Evolutionary conservation across 2,113 vertebrate genomes (phyloP).

Genomic region (Heterocephalus glaber): DNA sequence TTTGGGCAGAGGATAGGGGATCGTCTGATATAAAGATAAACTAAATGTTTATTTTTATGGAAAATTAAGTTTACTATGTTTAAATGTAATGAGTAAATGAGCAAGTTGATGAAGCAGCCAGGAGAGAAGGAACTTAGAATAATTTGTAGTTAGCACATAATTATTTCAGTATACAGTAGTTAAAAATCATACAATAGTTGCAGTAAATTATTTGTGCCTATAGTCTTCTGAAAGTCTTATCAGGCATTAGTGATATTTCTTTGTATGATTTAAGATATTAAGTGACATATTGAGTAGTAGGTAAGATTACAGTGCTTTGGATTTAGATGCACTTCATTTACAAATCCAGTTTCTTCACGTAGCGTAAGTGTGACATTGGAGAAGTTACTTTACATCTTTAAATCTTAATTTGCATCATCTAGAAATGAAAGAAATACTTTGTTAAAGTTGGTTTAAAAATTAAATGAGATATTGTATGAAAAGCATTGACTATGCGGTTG

Average conservation of each 20-base stretch:
- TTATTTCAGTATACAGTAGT: slow-evolving; percentile 35
- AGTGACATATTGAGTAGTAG: neutral
- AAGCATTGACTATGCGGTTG: neutral
- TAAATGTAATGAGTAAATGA: neutral
- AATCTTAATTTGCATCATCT: neutral
- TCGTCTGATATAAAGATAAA: neutral
- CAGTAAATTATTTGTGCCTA: neutral
- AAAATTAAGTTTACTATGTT: slow-evolving; percentile 33
- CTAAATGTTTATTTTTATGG: slow-evolving; percentile 31
- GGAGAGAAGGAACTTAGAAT: slow-evolving; percentile 14
- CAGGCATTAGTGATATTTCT: slow-evolving; percentile 22
- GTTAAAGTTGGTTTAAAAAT: slow-evolving; percentile 27
- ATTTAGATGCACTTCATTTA: slow-evolving; percentile 10
- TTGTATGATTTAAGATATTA: neutral
- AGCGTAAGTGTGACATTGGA: neutral
- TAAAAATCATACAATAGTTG: neutral
- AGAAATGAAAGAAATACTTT: slow-evolving; percentile 17
- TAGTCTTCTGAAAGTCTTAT: neutral
- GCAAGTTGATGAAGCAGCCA: slow-evolving; percentile 13
- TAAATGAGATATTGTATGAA: slow-evolving; percentile 13
- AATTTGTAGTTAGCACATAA: neutral
- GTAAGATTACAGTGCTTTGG: slow-evolving; percentile 27
- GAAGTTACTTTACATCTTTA: neutral
- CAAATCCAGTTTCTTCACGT: neutral
- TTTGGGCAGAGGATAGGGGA: neutral